phyloP scores from a whole-genome alignment of 2,797 vertebrate species.

The Numenius phaeopus region DNA sequence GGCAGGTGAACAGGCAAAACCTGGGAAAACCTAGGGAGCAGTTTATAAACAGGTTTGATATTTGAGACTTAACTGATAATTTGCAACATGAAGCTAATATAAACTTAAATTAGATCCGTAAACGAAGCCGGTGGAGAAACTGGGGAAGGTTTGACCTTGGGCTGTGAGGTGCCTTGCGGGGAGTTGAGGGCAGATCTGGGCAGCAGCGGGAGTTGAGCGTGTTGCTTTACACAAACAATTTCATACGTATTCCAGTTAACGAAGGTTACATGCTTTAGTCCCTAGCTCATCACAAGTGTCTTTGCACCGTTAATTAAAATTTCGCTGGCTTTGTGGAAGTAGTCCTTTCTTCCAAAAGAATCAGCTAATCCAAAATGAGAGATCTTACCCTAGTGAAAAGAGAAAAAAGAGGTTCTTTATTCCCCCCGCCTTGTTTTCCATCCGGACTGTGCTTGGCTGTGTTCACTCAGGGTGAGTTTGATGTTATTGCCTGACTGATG shows the following conservation, averaged over 20 bases:
- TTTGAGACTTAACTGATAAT: not conserved
- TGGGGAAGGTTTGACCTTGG: not conserved
- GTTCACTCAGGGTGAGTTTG: not conserved
- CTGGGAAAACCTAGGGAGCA: not conserved
- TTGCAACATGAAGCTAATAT: not conserved
- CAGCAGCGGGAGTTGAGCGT: rapidly evolving
- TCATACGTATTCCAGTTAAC: not conserved
- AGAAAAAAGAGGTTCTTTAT: rapidly evolving
- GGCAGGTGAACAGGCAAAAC: not conserved
- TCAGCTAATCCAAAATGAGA: not conserved
- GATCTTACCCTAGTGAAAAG: not conserved
- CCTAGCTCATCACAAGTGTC: not conserved
- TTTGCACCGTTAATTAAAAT: not conserved
- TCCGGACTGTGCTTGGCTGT: not conserved
- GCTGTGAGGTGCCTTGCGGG: not conserved
- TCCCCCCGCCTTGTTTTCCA: not conserved
- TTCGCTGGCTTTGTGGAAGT: not conserved
- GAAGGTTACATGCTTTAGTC: not conserved
- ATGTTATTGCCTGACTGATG: not conserved
- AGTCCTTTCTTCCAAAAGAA: not conserved
- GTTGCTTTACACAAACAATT: not conserved
- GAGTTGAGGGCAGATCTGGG: not conserved
- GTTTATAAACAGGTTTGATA: not conserved
- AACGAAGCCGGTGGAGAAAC: not conserved
- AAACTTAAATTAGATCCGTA: not conserved